These are phyloP conservation scores for Samia ricini DNA, from an alignment of 1,140 invertebrate species.

Conservation along the genomic window DNA sequence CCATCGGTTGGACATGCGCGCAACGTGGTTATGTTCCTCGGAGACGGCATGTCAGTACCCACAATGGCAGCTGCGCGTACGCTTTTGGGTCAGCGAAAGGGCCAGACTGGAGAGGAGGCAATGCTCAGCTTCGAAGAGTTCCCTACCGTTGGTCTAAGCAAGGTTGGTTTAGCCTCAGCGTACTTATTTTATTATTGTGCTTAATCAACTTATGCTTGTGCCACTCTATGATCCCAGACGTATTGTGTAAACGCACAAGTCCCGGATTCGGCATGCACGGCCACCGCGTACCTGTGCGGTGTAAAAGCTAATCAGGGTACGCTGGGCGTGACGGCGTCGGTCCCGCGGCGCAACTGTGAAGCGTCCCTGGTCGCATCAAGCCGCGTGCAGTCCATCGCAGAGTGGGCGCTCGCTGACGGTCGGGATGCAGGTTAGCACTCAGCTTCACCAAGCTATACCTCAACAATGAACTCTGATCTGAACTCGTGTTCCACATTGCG, in stretches of 20 bases:
- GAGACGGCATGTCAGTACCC: slow-evolving; percentile 86
- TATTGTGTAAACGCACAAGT: slow-evolving; percentile 86
- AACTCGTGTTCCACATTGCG: neutral
- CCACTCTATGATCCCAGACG: slow-evolving; percentile 76
- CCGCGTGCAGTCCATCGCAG: slow-evolving; percentile 81
- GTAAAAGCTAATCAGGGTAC: slow-evolving; percentile 87
- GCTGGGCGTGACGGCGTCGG: slow-evolving; percentile 83
- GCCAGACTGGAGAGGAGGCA: slow-evolving; percentile 80
- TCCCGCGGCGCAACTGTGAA: slow-evolving; percentile 77
- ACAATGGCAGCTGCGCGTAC: slow-evolving; percentile 84
- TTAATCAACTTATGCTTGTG: slow-evolving; percentile 84
- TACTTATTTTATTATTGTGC: slow-evolving; percentile 67
- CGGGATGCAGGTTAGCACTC: slow-evolving; percentile 48
- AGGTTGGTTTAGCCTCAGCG: slow-evolving; percentile 72
- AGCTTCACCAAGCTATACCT: neutral
- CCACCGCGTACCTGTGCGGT: slow-evolving; percentile 87
- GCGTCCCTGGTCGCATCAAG: slow-evolving; percentile 70
- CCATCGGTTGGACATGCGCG: slow-evolving; percentile 74
- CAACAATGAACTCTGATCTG: neutral
- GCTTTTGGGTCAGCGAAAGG: slow-evolving; percentile 79
- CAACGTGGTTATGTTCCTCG: slow-evolving; percentile 87
- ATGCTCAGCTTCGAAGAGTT: slow-evolving; percentile 86
- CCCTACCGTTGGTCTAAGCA: slow-evolving; percentile 83
- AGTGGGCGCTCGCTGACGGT: slow-evolving; percentile 83
- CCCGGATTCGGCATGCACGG: slow-evolving; percentile 86